phyloP scores from a whole-genome alignment of 2,888 invertebrate genomes.

The Crossocerus cetratus region DNA sequence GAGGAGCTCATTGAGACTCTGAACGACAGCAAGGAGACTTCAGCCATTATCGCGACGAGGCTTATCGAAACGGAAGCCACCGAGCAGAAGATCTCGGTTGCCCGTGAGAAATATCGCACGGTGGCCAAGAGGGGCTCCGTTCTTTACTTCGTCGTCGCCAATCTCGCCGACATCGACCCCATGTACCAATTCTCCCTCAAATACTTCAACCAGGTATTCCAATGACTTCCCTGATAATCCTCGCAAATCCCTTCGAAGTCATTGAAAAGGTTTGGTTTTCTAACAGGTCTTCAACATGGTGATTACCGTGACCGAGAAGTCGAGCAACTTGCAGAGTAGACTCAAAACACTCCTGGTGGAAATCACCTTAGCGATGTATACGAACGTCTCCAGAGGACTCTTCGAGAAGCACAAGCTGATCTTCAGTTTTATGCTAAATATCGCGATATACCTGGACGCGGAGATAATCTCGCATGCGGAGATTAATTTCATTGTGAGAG shows the following conservation, averaged over 20 bases:
- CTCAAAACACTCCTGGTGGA: slow-evolving; percentile 85
- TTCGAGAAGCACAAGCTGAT: slow-evolving; percentile 95
- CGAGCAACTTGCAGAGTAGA: slow-evolving; percentile 82
- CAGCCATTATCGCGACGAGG: slow-evolving; percentile 92
- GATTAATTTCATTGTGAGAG: slow-evolving; percentile 89
- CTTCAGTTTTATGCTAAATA: slow-evolving; percentile 90
- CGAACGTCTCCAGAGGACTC: slow-evolving; percentile 92
- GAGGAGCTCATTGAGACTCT: slow-evolving; percentile 94
- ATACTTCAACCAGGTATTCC: slow-evolving; percentile 87
- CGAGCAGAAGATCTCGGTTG: slow-evolving; percentile 90
- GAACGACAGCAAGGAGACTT: slow-evolving; percentile 94
- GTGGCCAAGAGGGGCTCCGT: slow-evolving; percentile 93
- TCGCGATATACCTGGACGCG: slow-evolving; percentile 85
- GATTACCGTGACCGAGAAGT: slow-evolving; percentile 86
- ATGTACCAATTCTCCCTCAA: slow-evolving; percentile 98
- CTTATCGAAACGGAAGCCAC: slow-evolving; percentile 92
- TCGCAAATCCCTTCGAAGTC: background rate
- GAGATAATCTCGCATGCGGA: slow-evolving; percentile 81
- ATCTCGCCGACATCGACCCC: slow-evolving; percentile 92
- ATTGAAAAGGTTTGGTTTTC: background rate
- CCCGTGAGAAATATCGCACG: slow-evolving; percentile 90
- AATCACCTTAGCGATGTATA: slow-evolving; percentile 89
- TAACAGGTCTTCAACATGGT: slow-evolving; percentile 87
- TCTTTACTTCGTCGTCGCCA: slow-evolving; percentile 93
- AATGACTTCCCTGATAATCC: slow-evolving; percentile 26